Conservation (phyloP, 2,797 vertebrate species). For the Falco concolor region DNA sequence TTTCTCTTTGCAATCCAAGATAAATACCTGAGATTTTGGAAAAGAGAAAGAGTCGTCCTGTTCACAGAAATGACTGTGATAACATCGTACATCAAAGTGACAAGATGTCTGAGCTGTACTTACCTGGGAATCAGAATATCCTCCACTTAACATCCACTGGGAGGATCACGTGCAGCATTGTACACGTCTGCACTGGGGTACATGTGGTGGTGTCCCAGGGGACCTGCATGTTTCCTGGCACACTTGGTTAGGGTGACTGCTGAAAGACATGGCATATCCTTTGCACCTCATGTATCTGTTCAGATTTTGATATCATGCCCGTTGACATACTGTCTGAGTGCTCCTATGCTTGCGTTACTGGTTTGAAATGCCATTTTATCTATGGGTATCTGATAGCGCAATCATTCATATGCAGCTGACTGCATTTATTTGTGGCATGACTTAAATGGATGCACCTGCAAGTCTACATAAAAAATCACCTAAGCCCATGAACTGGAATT, state of each 20-base stretch:
- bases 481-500: background rate
- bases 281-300: background rate
- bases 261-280: background rate
- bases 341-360: background rate
- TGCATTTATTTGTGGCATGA: background rate
- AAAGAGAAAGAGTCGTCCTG: background rate
- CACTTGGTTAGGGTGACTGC: rapidly evolving
- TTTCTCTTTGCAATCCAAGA: background rate
- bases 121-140: background rate
- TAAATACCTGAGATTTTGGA: background rate
- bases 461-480: background rate
- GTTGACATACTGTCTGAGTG: background rate
- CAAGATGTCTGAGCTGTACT: background rate
- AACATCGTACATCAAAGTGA: background rate
- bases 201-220: rapidly evolving
- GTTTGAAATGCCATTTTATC: background rate
- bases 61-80: background rate
- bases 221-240: background rate
- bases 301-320: background rate
- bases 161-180: rapidly evolving
- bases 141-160: background rate
- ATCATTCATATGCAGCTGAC: background rate
- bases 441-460: background rate
- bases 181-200: background rate
- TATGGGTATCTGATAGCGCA: background rate